A percentile compares a stretch with the other conserved stretches of the same genome.
Evolutionary conservation across 2,797 vertebrate species (phyloP).

Genomic region (Clarias platycephalus): DNA sequence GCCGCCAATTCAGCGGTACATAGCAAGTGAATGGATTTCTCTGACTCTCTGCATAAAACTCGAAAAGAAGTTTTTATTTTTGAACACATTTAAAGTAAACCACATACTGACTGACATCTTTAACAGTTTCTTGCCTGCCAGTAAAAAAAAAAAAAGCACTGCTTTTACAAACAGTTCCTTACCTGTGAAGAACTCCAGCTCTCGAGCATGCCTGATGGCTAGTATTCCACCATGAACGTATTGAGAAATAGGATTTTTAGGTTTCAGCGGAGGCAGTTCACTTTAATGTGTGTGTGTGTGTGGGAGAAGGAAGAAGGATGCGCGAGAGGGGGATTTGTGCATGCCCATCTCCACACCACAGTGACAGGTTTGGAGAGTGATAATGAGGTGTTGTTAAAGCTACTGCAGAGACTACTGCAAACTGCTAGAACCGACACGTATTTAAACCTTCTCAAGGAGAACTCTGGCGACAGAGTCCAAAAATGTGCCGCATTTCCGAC

Average conservation of each 20-base stretch:
- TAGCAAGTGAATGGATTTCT: slow-evolving; percentile 8
- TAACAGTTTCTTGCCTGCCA: background rate
- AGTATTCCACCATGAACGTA: slow-evolving; percentile 32
- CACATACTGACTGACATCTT: slow-evolving; percentile 30
- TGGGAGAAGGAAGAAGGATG: background rate
- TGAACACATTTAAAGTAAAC: slow-evolving; percentile 26
- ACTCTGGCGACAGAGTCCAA: background rate
- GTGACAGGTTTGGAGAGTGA: slow-evolving; percentile 38
- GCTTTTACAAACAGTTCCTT: slow-evolving; percentile 14
- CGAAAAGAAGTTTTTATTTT: slow-evolving; percentile 12
- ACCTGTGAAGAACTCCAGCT: slow-evolving; percentile 18
- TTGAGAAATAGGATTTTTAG: slow-evolving; percentile 14
- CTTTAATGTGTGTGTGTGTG: slow-evolving; percentile 17
- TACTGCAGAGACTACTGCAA: slow-evolving; percentile 24
- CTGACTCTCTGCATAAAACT: background rate
- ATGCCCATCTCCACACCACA: slow-evolving; percentile 12
- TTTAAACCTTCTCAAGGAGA: slow-evolving; percentile 17
- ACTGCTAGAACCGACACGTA: slow-evolving; percentile 11
- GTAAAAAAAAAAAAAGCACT: background rate
- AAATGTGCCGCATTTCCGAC: slow-evolving; percentile 4
- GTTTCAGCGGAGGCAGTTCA: slow-evolving; percentile 23
- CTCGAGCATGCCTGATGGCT: slow-evolving; percentile 21
- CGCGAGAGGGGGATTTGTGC: slow-evolving; percentile 21
- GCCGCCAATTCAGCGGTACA: slow-evolving; percentile 2
- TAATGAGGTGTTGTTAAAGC: slow-evolving; percentile 49